These are phyloP conservation scores for Zaprionus ghesquierei DNA, from an alignment of 1,140 invertebrate species.

Conservation along the genomic window DNA sequence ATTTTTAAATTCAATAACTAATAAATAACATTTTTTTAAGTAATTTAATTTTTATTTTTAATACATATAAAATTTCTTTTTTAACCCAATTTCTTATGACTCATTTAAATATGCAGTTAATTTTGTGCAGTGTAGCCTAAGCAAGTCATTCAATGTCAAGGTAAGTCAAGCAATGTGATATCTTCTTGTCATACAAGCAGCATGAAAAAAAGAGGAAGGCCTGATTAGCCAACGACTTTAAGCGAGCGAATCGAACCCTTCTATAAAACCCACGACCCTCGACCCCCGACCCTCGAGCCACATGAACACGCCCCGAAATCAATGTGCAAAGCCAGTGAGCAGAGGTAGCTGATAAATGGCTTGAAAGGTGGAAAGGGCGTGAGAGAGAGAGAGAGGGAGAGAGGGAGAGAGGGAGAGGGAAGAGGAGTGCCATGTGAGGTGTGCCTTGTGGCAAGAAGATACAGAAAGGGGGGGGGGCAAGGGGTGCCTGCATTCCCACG, in stretches of 20 bases:
- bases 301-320: conserved; percentile 30
- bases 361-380: background rate
- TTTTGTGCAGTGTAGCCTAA: background rate
- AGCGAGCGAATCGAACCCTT: background rate
- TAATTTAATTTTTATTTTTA: background rate
- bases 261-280: background rate
- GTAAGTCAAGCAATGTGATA: conserved; percentile 11
- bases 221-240: background rate
- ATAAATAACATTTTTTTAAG: too few relatives aligned
- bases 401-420: background rate
- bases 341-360: conserved; percentile 1
- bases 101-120: background rate
- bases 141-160: conserved; percentile 7
- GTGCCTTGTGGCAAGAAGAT: too few relatives aligned
- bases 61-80: background rate
- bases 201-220: background rate
- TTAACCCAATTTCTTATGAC: background rate
- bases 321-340: conserved; percentile 40
- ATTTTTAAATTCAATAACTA: too few relatives aligned
- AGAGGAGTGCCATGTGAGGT: conserved; percentile 46
- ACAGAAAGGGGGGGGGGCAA: too few relatives aligned
- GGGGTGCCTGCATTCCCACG: conserved; percentile 36
- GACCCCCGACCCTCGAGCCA: background rate
- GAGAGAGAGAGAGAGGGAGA: background rate
- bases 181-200: background rate